Evolutionary conservation across 2,888 invertebrate species (phyloP).

Genomic region (Cyclophora albipunctata): DNA sequence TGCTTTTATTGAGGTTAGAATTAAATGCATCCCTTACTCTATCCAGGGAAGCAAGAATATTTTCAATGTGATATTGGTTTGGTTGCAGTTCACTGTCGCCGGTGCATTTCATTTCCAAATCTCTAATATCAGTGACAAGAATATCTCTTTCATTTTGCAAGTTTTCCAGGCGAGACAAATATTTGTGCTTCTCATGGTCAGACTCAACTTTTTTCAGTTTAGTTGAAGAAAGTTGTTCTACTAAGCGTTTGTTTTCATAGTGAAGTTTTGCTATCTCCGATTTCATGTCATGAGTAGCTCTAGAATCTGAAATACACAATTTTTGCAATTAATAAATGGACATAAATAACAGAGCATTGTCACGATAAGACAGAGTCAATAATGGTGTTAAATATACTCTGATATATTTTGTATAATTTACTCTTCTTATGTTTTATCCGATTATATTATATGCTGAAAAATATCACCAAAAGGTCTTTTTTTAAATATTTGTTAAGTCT

Average conservation of each 20-base stretch:
- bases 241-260: conserved; percentile 37
- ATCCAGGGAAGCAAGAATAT: conserved; percentile 43
- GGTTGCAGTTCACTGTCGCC: conserved; percentile 46
- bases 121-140: conserved; percentile 46
- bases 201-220: conserved; percentile 39
- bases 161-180: conserved; percentile 33
- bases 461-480: too few relatives aligned
- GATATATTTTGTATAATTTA: too few relatives aligned
- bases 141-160: conserved; percentile 47
- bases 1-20: conserved; percentile 33
- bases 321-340: not conserved
- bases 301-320: conserved; percentile 44
- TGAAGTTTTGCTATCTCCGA: conserved; percentile 51
- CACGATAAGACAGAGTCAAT: too few relatives aligned
- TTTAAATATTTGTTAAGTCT: too few relatives aligned
- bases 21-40: conserved; percentile 43
- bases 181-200: conserved; percentile 35
- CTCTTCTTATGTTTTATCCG: too few relatives aligned
- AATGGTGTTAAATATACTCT: too few relatives aligned
- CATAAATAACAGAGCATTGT: too few relatives aligned
- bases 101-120: conserved; percentile 49
- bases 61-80: conserved; percentile 35
- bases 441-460: too few relatives aligned
- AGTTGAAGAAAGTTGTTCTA: conserved; percentile 38
- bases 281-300: conserved; percentile 63